Percentiles rank a stretch among this genome's conserved stretches.
These are phyloP conservation scores for Marronus borbonicus DNA, from an alignment of 2,888 invertebrate genomes.

Conservation along the genomic window DNA sequence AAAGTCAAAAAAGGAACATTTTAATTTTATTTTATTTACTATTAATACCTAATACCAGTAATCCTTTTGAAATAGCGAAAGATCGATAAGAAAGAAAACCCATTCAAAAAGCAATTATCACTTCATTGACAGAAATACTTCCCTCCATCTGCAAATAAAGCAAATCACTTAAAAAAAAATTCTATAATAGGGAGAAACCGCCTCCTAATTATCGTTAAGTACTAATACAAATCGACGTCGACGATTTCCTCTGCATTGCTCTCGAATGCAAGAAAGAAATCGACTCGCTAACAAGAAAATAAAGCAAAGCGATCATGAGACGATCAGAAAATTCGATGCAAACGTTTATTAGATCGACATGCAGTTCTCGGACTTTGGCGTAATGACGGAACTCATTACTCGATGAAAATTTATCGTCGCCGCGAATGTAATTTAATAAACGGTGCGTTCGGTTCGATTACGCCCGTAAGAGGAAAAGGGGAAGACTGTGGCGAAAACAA, in stretches of 20 bases:
- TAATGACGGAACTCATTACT: conserved; percentile 31
- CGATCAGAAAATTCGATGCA: conserved; percentile 14
- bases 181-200: background rate
- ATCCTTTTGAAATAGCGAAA: background rate
- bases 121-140: too few species aligned
- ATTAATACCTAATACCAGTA: background rate
- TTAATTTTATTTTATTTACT: too few species aligned
- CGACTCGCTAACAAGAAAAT: background rate
- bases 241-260: background rate
- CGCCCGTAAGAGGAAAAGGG: background rate
- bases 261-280: background rate
- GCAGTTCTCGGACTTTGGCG: conserved; percentile 9
- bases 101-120: too few species aligned
- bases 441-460: conserved; percentile 18
- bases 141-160: background rate
- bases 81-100: background rate
- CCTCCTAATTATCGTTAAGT: background rate
- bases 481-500: too few species aligned
- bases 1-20: too few species aligned
- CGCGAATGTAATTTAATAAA: conserved; percentile 31
- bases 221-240: background rate
- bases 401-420: conserved; percentile 33
- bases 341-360: conserved; percentile 6
- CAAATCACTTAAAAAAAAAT: background rate
- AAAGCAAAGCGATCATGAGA: background rate